phyloP scores from a whole-genome alignment of 2,888 invertebrate species.

The Patella ulyssiponensis region DNA sequence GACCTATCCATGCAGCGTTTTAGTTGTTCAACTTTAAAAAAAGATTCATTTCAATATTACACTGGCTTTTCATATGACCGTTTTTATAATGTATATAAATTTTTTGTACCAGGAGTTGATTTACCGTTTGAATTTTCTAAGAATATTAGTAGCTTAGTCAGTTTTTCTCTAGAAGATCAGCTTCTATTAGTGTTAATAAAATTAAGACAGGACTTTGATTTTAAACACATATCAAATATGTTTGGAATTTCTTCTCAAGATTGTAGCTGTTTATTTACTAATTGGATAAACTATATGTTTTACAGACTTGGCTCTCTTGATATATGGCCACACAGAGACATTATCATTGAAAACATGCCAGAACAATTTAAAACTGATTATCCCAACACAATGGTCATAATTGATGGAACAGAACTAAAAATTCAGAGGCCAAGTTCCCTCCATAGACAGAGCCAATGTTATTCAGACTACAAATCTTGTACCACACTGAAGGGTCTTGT shows the following conservation, averaged over 20 bases:
- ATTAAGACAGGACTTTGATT: not conserved
- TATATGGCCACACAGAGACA: not conserved
- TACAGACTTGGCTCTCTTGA: not conserved
- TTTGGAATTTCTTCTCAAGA: not conserved
- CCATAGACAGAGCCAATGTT: constrained; percentile 18
- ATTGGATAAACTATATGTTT: constrained; percentile 1
- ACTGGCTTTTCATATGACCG: not conserved
- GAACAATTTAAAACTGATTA: not conserved
- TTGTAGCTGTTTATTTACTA: not conserved
- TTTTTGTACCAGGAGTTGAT: not conserved
- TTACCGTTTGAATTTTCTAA: not conserved
- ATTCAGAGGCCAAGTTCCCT: constrained; percentile 14
- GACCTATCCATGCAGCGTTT: not conserved
- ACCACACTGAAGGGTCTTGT: constrained; percentile 30
- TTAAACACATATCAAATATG: not conserved
- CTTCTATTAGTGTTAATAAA: not conserved
- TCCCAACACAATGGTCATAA: constrained; percentile 6
- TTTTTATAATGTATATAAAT: not conserved
- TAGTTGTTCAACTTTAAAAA: not conserved
- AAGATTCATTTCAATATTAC: not conserved
- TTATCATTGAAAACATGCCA: not conserved
- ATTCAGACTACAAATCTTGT: constrained; percentile 33
- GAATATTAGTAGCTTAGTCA: not conserved
- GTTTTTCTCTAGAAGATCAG: not conserved
- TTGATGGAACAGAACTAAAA: constrained; percentile 14